Conservation (phyloP, 2,888 invertebrate genomes). For the Drosophila helvetica region DNA sequence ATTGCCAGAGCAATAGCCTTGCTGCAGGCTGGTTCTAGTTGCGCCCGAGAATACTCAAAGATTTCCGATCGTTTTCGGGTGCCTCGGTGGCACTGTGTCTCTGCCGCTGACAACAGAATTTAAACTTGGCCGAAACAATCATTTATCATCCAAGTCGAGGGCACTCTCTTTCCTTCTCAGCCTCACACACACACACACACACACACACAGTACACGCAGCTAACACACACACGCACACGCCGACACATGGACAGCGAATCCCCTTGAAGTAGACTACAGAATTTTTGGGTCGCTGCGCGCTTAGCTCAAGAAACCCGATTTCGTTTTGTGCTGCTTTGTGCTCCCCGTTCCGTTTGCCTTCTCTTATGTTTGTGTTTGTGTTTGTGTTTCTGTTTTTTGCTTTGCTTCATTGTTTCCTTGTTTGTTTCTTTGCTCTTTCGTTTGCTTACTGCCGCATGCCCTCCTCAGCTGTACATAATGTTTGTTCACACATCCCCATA, state of each 20-base stretch:
- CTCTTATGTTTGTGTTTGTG: constrained; percentile 3
- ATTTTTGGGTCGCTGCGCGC: constrained; percentile 39
- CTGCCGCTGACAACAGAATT: constrained; percentile 34
- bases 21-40: no score
- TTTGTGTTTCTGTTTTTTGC: background rate
- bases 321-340: no score
- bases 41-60: background rate
- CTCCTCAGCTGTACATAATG: constrained; percentile 26
- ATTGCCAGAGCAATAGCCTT: no score
- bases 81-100: constrained; percentile 7
- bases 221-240: constrained; percentile 27
- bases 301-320: constrained; percentile 22
- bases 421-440: constrained; percentile 14
- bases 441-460: constrained; percentile 21
- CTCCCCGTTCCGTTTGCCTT: no score
- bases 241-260: constrained; percentile 19
- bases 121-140: constrained; percentile 61
- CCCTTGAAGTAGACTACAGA: constrained; percentile 40
- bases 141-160: constrained; percentile 64
- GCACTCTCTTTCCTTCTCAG: background rate
- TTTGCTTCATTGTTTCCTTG: constrained; percentile 12
- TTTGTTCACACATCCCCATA: constrained; percentile 5
- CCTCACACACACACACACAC: constrained; percentile 13
- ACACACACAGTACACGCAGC: constrained; percentile 18
- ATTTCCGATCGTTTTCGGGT: background rate